A percentile compares a stretch with the other conserved stretches of the same genome.
These are phyloP conservation scores for Colletes latitarsis DNA, from an alignment of 1,140 invertebrate species.

Conservation along the genomic window DNA sequence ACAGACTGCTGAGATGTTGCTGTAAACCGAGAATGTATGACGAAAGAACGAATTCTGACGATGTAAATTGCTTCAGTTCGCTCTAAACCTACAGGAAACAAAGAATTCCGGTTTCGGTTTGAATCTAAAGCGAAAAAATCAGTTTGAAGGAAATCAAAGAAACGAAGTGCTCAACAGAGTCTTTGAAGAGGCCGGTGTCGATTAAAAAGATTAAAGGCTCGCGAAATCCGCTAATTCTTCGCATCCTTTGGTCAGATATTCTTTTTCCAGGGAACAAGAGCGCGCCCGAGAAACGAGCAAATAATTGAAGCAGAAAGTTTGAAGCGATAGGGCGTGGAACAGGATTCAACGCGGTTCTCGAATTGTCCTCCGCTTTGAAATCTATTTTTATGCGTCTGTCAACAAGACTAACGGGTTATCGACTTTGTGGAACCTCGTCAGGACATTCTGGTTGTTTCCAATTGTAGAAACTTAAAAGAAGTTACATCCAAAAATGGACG, in stretches of 20 bases:
- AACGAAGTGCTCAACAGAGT: no score
- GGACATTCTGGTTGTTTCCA: background rate
- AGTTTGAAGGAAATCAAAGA: no score
- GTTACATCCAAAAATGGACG: no score
- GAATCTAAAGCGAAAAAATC: no score
- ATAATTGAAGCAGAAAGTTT: background rate
- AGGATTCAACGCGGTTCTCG: background rate
- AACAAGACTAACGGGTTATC: background rate
- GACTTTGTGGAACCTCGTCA: background rate
- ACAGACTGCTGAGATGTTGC: no score
- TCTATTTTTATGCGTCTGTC: conserved; percentile 4
- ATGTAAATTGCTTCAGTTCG: no score
- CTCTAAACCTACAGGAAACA: no score
- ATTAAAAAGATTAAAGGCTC: background rate
- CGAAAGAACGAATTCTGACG: background rate
- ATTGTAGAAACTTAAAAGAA: no score
- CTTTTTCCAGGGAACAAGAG: background rate
- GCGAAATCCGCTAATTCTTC: background rate
- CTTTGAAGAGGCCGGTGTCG: background rate
- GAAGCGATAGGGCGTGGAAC: background rate
- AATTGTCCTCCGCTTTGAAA: background rate
- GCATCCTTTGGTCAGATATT: background rate
- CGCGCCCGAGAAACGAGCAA: background rate
- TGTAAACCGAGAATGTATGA: background rate
- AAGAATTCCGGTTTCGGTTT: no score